Percentiles rank a stretch among this genome's conserved stretches.
These are phyloP conservation scores for Abrostola tripartita DNA, from an alignment of 2,888 invertebrate species.

Conservation along the genomic window DNA sequence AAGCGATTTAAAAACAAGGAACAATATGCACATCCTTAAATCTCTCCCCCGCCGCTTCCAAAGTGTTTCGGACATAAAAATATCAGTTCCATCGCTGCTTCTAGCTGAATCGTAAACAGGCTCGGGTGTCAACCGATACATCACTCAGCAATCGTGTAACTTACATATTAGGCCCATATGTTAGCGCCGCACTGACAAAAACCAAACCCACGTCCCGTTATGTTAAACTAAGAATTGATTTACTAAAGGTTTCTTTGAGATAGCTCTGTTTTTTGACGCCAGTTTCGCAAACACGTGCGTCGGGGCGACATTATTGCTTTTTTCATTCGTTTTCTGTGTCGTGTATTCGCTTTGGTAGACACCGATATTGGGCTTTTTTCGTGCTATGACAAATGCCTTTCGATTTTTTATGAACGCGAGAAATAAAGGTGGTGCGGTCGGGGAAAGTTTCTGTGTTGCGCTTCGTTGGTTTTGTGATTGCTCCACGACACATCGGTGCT, in stretches of 20 bases:
- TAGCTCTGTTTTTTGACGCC: conserved; percentile 74
- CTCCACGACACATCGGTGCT: too few relatives aligned
- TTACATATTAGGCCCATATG: conserved; percentile 78
- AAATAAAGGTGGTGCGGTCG: conserved; percentile 46
- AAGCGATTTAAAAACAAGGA: neutral
- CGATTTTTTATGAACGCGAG: conserved; percentile 63
- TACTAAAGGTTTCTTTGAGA: conserved; percentile 71
- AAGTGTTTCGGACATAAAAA: conserved; percentile 47
- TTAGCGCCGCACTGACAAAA: conserved; percentile 72
- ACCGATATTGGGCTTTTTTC: conserved; percentile 75
- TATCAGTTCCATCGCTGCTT: conserved; percentile 36
- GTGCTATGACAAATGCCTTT: conserved; percentile 67
- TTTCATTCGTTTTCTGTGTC: conserved; percentile 77
- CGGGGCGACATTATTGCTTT: conserved; percentile 78
- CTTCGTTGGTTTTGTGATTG: neutral
- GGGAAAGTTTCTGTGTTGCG: conserved; percentile 23
- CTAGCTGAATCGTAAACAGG: conserved; percentile 61
- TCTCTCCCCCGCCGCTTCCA: conserved; percentile 18
- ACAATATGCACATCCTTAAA: conserved; percentile 7
- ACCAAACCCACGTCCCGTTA: conserved; percentile 70
- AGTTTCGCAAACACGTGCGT: conserved; percentile 78
- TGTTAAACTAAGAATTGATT: conserved; percentile 82
- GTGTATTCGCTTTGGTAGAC: conserved; percentile 74
- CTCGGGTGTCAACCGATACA: conserved; percentile 61
- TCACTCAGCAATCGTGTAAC: conserved; percentile 69